Conservation (phyloP, 2,888 invertebrate genomes). For the Eupithecia dodoneata region DNA sequence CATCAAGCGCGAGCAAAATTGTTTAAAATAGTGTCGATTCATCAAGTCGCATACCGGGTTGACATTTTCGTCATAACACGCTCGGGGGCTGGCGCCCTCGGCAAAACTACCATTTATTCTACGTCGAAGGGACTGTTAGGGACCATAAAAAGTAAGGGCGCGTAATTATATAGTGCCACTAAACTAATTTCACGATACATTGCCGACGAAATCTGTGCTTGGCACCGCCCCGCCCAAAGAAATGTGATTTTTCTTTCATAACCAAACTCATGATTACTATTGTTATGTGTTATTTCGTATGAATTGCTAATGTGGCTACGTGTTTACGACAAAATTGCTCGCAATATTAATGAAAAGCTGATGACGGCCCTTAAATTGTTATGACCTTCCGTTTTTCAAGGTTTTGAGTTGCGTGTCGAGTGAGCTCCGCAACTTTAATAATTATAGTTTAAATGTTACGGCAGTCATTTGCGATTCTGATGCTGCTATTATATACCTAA, state of each 20-base stretch:
- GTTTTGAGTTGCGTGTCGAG: slow-evolving; percentile 49
- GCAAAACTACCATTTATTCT: slow-evolving; percentile 29
- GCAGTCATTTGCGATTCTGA: slow-evolving; percentile 40
- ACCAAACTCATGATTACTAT: slow-evolving; percentile 77
- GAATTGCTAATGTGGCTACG: slow-evolving; percentile 75
- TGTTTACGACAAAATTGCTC: slow-evolving; percentile 63
- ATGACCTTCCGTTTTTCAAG: slow-evolving; percentile 62
- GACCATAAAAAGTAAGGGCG: slow-evolving; percentile 79
- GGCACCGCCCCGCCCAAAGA: slow-evolving; percentile 77
- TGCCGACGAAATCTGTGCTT: slow-evolving; percentile 83
- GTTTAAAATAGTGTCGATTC: slow-evolving; percentile 82
- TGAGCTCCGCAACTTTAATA: slow-evolving; percentile 47
- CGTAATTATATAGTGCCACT: slow-evolving; percentile 84
- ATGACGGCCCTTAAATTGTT: slow-evolving; percentile 60
- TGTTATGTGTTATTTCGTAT: slow-evolving; percentile 79
- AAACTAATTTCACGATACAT: slow-evolving; percentile 85
- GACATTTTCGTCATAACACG: slow-evolving; percentile 83
- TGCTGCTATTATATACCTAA: slow-evolving; percentile 20
- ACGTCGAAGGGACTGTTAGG: slow-evolving; percentile 50
- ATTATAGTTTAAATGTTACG: slow-evolving; percentile 45
- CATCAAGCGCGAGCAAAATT: slow-evolving; percentile 59
- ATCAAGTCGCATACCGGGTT: slow-evolving; percentile 81
- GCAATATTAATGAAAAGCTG: slow-evolving; percentile 65
- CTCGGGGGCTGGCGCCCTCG: slow-evolving; percentile 57
- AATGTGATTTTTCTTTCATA: slow-evolving; percentile 79